Conservation (phyloP, 2,888 invertebrate genomes). For the Ectemnius cavifrons region DNA sequence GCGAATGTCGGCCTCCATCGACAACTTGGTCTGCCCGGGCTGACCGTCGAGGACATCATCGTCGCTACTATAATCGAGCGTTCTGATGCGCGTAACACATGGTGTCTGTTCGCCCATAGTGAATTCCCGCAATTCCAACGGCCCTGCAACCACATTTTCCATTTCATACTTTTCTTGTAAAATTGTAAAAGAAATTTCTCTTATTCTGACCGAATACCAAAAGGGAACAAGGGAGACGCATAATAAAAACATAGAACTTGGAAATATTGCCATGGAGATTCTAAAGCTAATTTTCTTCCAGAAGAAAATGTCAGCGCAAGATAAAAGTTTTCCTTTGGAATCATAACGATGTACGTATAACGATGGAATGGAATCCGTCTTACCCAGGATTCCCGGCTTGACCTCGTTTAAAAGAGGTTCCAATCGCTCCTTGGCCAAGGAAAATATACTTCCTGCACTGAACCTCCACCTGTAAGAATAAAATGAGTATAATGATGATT, state of each 20-base stretch:
- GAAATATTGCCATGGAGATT: too few relatives aligned
- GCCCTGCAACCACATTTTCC: slow-evolving; percentile 69
- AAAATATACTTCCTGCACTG: slow-evolving; percentile 77
- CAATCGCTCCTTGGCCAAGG: slow-evolving; percentile 78
- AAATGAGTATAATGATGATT: neutral
- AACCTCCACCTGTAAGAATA: slow-evolving; percentile 72
- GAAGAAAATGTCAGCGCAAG: too few relatives aligned
- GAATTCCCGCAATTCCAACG: slow-evolving; percentile 78
- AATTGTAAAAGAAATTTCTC: neutral
- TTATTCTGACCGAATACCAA: too few relatives aligned
- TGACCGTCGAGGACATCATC: slow-evolving; percentile 55
- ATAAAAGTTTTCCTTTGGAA: neutral
- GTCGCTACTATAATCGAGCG: slow-evolving; percentile 67
- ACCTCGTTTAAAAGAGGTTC: slow-evolving; percentile 79
- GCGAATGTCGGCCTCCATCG: slow-evolving; percentile 78
- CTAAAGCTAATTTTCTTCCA: too few relatives aligned
- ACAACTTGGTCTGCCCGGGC: slow-evolving; percentile 72
- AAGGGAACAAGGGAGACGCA: too few relatives aligned
- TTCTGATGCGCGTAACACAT: slow-evolving; percentile 72
- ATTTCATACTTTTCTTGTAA: neutral
- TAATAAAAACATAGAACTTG: too few relatives aligned
- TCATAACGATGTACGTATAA: neutral
- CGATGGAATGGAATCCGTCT: slow-evolving; percentile 10
- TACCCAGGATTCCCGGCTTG: slow-evolving; percentile 79
- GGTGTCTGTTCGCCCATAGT: slow-evolving; percentile 77